phyloP scores from a whole-genome alignment of 1,140 invertebrate genomes.

The Hesperophylax magnus region DNA sequence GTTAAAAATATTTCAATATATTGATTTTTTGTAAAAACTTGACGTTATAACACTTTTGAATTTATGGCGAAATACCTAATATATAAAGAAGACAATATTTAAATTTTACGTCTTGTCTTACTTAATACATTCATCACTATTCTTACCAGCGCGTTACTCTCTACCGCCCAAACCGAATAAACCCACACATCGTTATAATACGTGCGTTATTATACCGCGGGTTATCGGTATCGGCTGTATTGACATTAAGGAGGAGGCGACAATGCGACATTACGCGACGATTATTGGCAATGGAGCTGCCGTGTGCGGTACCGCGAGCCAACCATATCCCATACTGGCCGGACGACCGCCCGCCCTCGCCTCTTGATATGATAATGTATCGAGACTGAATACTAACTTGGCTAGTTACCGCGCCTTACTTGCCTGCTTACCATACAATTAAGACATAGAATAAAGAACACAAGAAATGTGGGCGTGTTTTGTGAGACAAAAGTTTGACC shows the following conservation, averaged over 20 bases:
- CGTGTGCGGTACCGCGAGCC: neutral
- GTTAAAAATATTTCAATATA: too few relatives aligned
- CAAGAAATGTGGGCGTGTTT: too few relatives aligned
- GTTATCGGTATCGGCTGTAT: constrained; percentile 12
- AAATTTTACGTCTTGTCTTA: too few relatives aligned
- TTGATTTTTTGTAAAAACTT: too few relatives aligned
- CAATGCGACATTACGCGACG: constrained; percentile 33
- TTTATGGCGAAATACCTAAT: too few relatives aligned
- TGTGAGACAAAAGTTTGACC: too few relatives aligned
- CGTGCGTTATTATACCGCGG: too few relatives aligned
- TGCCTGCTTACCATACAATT: too few relatives aligned
- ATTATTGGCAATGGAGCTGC: constrained; percentile 22
- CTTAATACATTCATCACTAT: neutral
- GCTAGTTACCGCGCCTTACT: too few relatives aligned
- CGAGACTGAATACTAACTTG: constrained; percentile 1
- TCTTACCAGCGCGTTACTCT: neutral
- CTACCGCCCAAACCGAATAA: neutral
- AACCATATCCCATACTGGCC: neutral
- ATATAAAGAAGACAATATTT: too few relatives aligned
- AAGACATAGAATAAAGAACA: too few relatives aligned
- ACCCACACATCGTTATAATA: neutral
- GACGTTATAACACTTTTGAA: too few relatives aligned
- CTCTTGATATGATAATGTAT: neutral
- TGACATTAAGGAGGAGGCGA: constrained; percentile 29
- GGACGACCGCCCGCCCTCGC: neutral